Base-by-base conservation (phyloP, 2,797 vertebrate species). In the Myoxocephalus aenaeus region DNA sequence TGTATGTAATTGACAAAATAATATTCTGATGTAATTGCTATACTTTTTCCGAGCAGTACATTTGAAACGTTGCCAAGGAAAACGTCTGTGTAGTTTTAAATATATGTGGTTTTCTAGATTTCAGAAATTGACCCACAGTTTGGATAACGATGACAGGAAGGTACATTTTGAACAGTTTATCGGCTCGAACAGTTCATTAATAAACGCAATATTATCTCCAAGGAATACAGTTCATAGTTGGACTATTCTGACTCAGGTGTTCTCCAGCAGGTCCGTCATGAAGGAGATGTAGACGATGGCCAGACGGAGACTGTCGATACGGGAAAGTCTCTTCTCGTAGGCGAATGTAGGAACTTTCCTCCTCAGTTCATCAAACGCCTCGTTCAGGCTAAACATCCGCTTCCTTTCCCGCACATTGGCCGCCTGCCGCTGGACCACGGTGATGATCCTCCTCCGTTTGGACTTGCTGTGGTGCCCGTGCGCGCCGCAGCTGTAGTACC, bases 261-360 rank as follows among this genome's bases (percentile, higher is more conserved):
- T 94, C 80, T 95, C 94, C 91, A 99, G 86, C 70, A 99, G 94
- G 84, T 99, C 97, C 1, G 94, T 97, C 98, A 99, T 99, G 87
- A 99, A 99, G 73, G 97, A 96, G 83, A 99, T 99, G 90, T 99
- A 99, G 56, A 99, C 94, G 25, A 99, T 98, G 78, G 98, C 98
- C 73, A 99, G 94, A 25, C 97, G 97, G 4, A 99, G 90, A 0
- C 97, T 99, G 87, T 99, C 98, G 82, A 99, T 99, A 12, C 98
- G 94, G 2, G 98, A 99, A 15, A 99, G 94, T 50, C 97, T 94
- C 89, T 99, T 99, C 91, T 99, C 98, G 62, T 99, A 99, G 34
- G 98, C 97, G 64, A 99, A 99, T 0, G 98, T 99, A 68, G 98
- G 98, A 53, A 99, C 98, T 76, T 97, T 99, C 85, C 95, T 96